Evolutionary conservation across 2,888 invertebrate genomes (phyloP), one percentile per base, ranked within the genome.

Genomic region (Cerastis rubricosa): DNA sequence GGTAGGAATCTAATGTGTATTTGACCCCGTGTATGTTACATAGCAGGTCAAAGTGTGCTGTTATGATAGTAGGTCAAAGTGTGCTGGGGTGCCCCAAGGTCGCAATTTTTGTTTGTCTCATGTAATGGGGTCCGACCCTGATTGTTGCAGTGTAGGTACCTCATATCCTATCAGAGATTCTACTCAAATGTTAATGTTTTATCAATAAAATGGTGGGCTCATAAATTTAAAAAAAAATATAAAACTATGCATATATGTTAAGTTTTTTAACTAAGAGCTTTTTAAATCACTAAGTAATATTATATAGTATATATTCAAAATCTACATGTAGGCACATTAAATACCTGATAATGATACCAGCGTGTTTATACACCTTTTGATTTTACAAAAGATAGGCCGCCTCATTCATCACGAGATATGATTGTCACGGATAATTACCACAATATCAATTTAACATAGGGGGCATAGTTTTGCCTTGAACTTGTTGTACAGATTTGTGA

Each of bases 1-100:
- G 96, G 96, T 96, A 92, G 51, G 82, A 64, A 74, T 61, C 8
- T 47, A 8, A 29, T 19, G 2, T 25, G 25, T 40, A 29, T 69
- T 49, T 74, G 8, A 25, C 7, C 2, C 14, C 9, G 12, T 59
- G 1, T 25, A 43, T 43, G 29, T 43, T 29, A 19, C 1, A n/a
- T 7, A 57, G 7, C 14, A 59, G n/a, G n/a, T 29, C 47, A 57
- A 75, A 6, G 17, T 22, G 0, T 17, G 9, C 14, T 67, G 14
- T n/a, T n/a, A n/a, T n/a, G n/a, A n/a, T 7, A 57, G 7, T 19
- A 59, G n/a, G n/a, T 29, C 47, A 57, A 75, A 6, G 17, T 22
- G 0, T 17, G 9, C 14, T 67, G 14, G 22, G 22, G 4, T 22
- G 22, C n/a, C 40, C 19, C 11, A 25, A 54, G 19, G 19, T 43